Evolutionary conservation across 2,113 vertebrate species (phyloP).

Genomic region (Thalassoma bifasciatum): DNA sequence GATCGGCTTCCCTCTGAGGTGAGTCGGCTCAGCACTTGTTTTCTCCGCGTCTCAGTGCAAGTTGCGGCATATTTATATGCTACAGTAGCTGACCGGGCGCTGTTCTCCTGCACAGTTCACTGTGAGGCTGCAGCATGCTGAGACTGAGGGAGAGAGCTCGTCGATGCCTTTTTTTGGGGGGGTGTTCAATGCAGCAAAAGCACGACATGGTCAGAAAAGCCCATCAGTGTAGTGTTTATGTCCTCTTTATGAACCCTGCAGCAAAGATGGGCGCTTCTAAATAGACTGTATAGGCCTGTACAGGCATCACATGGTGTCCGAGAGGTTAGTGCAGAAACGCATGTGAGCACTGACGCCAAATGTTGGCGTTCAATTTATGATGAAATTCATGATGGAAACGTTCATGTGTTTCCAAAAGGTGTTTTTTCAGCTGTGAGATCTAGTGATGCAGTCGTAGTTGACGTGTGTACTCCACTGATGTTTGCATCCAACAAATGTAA

Average conservation of each 20-base stretch:
- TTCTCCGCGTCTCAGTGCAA: constrained; percentile 38
- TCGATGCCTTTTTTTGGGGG: neutral
- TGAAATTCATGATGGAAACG: neutral
- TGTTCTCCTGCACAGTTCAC: constrained; percentile 15
- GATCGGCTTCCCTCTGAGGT: constrained; percentile 56
- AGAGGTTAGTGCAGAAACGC: constrained; percentile 48
- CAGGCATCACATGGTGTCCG: constrained; percentile 55
- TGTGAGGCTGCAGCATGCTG: constrained; percentile 7
- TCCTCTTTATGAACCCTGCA: constrained; percentile 37
- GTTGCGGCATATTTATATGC: constrained; percentile 68
- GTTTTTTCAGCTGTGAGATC: too few species aligned
- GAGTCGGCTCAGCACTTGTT: constrained; percentile 57
- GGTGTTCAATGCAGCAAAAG: neutral
- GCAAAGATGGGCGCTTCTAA: constrained; percentile 33
- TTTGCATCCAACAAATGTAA: constrained; percentile 1
- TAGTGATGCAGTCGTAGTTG: neutral
- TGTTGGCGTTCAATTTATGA: neutral
- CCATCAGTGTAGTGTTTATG: constrained; percentile 14
- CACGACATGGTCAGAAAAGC: constrained; percentile 4
- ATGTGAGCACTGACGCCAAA: constrained; percentile 23
- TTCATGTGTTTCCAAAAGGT: neutral
- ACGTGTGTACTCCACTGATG: neutral
- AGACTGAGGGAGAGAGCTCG: constrained; percentile 10
- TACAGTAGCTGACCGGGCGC: constrained; percentile 28
- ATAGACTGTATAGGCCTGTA: constrained; percentile 45